Evolutionary conservation across 2,888 invertebrate species (phyloP).

Genomic region (Xestia c-nigrum): DNA sequence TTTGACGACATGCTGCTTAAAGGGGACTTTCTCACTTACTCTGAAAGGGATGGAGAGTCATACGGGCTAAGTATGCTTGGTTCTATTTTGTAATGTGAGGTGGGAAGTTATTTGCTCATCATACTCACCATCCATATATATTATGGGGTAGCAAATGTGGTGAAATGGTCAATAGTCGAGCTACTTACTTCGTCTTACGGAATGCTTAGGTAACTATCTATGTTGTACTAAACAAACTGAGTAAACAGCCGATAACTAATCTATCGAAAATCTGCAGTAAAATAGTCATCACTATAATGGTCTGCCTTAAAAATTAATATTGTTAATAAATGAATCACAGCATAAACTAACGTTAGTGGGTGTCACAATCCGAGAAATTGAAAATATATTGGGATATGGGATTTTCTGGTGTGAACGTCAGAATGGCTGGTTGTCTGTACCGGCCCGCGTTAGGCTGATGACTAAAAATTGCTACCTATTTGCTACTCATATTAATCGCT

Average conservation of each 20-base stretch:
- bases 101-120: neutral
- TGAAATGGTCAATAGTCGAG: neutral
- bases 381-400: too few relatives aligned
- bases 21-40: conserved; percentile 85
- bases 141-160: neutral
- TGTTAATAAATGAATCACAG: neutral
- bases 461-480: too few relatives aligned
- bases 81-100: neutral
- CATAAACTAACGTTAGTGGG: neutral
- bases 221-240: neutral
- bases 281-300: neutral
- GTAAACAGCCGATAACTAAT: neutral
- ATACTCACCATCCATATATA: neutral
- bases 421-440: too few relatives aligned
- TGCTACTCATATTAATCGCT: too few relatives aligned
- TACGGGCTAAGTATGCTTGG: conserved; percentile 82
- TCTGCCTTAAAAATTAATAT: neutral
- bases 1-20: conserved; percentile 85
- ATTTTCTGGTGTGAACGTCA: too few relatives aligned
- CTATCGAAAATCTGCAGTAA: neutral
- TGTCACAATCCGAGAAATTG: neutral
- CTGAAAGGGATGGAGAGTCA: conserved; percentile 84
- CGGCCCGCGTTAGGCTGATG: too few relatives aligned
- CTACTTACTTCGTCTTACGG: conserved; percentile 1
- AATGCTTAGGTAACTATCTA: neutral